Evolutionary conservation across 2,797 vertebrate species (phyloP), one percentile per base, ranked within the genome.

Genomic region (Brachyalestes nurse): DNA sequence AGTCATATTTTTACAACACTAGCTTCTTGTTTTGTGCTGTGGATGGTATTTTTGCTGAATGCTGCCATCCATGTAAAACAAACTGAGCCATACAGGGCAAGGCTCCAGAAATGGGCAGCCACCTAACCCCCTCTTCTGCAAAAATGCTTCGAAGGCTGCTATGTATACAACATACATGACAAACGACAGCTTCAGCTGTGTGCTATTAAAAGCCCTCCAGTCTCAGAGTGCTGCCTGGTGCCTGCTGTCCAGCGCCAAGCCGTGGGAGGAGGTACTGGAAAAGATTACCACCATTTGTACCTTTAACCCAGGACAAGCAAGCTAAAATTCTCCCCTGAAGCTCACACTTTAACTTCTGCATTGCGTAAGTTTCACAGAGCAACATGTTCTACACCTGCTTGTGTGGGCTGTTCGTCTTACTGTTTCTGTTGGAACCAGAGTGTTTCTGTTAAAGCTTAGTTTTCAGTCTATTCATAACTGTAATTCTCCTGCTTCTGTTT

Each of bases 131-230:
- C 69, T 21, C n/a, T 62, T 16, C 40, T 55, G 8, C 25, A 73
- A 73, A 83, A 79, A 57, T 61, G 70, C 42, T 67, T 65, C 84
- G 78, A 84, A 85, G 82, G 87, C 86, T 88, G 88, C 83, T 84
- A 89, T 79, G 75, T 79, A 45, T 80, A 89, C 89, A 90, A 87
- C 89, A 86, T 77, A 58, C 79, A 89, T 88, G 90, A 87, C 89
- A 86, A 88, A 89, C 75, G 81, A 85, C 88, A 65, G 86, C 86
- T 88, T 93, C 93, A 94, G 92, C 93, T 93, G 91, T 88, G 88
- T 38, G 88, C 93, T 95, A 95, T 93, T 92, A 93, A 94, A 93
- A 94, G 93, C 89, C 74, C 87, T 82, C 83, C 88, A 88, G 87
- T 88, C 88, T 88, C 71, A 76, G 25, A 83, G 89, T 86, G 74